Evolutionary conservation across 2,797 vertebrate species (phyloP).

Genomic region (Phataginus tetradactyla): DNA sequence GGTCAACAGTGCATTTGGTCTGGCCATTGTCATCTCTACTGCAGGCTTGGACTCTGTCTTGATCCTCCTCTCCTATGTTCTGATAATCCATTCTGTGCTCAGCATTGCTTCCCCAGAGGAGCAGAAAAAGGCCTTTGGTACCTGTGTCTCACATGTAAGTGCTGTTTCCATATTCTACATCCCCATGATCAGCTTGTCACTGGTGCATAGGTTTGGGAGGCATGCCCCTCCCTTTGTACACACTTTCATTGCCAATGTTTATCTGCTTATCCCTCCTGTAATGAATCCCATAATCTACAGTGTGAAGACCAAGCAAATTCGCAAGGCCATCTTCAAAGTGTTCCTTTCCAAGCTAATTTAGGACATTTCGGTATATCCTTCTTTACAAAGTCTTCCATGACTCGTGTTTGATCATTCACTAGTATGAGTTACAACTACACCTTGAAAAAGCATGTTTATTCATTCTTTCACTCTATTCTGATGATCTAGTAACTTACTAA

Average conservation of each 20-base stretch:
- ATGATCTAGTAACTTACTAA: neutral
- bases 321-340: conserved; percentile 50
- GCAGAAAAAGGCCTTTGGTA: conserved; percentile 73
- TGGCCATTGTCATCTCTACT: conserved; percentile 74
- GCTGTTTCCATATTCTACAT: conserved; percentile 80
- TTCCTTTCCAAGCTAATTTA: conserved; percentile 40
- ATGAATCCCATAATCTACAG: conserved; percentile 82
- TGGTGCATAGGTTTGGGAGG: conserved; percentile 76
- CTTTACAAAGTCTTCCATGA: neutral
- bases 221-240: conserved; percentile 69
- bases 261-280: conserved; percentile 78
- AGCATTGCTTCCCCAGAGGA: conserved; percentile 80
- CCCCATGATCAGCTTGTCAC: conserved; percentile 71
- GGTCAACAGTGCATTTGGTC: conserved; percentile 85
- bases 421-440: neutral
- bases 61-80: conserved; percentile 72
- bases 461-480: neutral
- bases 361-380: neutral
- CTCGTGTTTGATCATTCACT: neutral
- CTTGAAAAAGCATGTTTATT: neutral
- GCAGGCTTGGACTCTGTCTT: conserved; percentile 75
- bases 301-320: conserved; percentile 79
- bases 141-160: conserved; percentile 72
- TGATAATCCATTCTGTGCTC: conserved; percentile 74
- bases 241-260: conserved; percentile 74